Base-by-base conservation (phyloP, 2,888 invertebrate genomes). In the Ormyrus nitidulus region DNA sequence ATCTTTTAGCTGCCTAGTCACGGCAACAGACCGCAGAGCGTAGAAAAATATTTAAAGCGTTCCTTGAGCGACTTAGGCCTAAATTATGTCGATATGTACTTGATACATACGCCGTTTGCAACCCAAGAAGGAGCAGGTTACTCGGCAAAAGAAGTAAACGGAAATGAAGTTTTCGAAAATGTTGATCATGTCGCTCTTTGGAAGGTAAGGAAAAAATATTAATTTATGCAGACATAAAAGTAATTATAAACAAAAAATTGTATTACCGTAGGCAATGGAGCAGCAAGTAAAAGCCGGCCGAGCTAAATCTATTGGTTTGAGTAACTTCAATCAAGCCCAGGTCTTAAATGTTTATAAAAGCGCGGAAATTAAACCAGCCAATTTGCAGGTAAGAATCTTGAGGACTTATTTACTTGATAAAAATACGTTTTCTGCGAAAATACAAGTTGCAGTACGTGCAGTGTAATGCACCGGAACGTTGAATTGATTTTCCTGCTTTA, bases 251-350 rank as follows among this genome's bases (percentile, higher is more conserved):
- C 4, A 34, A 34, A 4, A 34, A 34, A 56, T 69, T 56, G 1
- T 62, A 19, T 58, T 66, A 53, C 46, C 19, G 19, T 84, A 95
- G 95, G 93, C 91, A 86, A 93, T 96, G 94, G 95, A 96, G 89
- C 90, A 93, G 77, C 93, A 94, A 86, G 94, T 95, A 65, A 92
- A 92, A 81, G 91, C 92, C 70, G 95, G 95, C 3, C 91, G 92
- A 19, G 91, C 93, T 0, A 94, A 92, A 86, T 93, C 95, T n/a
- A 93, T 97, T 83, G 96, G 96, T 2, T 88, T 96, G 70, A 96
- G 96, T 69, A 97, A 97, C 90, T 96, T 95, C 90, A 96, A 95
- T 87, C 92, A 92, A 79, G 87, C 91, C 13, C 97, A 97, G 91
- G 92, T 96, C 73, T 87, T 91, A 81, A 91, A 92, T 79, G 92